Evolutionary conservation across 2,113 vertebrate genomes (phyloP), one percentile per base, ranked within the genome.

Genomic region (Cromileptes altivelis): DNA sequence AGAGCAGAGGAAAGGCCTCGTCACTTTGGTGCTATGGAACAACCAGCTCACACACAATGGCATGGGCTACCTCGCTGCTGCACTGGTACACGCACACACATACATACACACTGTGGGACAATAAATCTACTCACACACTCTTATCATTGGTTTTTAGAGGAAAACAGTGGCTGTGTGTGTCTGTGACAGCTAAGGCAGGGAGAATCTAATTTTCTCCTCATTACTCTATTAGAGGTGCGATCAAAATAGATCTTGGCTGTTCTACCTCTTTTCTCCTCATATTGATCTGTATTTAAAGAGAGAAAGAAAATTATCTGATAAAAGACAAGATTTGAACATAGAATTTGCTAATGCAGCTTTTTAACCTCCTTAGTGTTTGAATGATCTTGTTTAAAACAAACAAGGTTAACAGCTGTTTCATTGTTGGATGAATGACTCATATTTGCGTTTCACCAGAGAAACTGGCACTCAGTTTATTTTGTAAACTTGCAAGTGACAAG

Each of bases 31-130:
- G 76, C 92, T 99, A 81, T 99, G 98, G 98, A 99, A 99, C 95
- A 99, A 99, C 94, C 98, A 99, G 92, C 95, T 99, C 86, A 97
- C 97, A 4, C 97, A 99, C 96, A 96, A 96, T 0, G 97, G 97
- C 93, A 99, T 98, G 98, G 96, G 96, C 25, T 98, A 97, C 77
- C 95, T 99, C 84, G 97, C 97, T 74, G 94, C 97, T 89, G 97
- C 97, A 0, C 94, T 99, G 97, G 98, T 99, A 93, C 25, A 70
- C 14, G 62, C 62, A 77, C 73, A 61, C 74, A 75, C 78, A 75
- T 80, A 61, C 73, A 72, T 61, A 69, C 71, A 63, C 63, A 57
- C 55, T n/a, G 10, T n/a, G 33, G 14, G 6, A 60, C 19, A 58
- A 21, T 67, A 61, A 61, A 67, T 56, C 60, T 42, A 17, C 9